Evolutionary conservation across 2,888 invertebrate species (phyloP).

Genomic region (Drosophila bunnanda): DNA sequence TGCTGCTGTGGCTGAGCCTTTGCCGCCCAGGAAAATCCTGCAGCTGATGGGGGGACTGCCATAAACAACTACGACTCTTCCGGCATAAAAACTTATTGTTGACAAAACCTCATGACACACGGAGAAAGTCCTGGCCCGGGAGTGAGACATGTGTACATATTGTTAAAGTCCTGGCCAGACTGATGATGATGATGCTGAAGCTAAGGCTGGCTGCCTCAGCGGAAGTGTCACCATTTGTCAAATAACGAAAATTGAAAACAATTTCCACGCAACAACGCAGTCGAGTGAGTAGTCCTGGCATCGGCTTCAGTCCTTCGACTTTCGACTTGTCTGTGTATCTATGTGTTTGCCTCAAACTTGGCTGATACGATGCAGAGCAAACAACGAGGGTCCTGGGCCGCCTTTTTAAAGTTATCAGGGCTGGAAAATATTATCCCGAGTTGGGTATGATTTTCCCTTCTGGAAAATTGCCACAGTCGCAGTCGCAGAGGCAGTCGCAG

Average conservation of each 20-base stretch:
- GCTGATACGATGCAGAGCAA: slow-evolving; percentile 23
- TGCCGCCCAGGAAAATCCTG: slow-evolving; percentile 44
- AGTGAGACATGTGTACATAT: slow-evolving; percentile 59
- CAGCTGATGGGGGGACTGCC: slow-evolving; percentile 63
- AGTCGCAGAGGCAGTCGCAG: slow-evolving; percentile 35
- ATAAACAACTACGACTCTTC: slow-evolving; percentile 72
- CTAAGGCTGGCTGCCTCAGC: slow-evolving; percentile 55
- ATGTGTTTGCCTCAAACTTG: slow-evolving; percentile 17
- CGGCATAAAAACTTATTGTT: slow-evolving; percentile 78
- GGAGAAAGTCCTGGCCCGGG: slow-evolving; percentile 10
- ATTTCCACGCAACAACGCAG: slow-evolving; percentile 68
- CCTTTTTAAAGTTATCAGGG: slow-evolving; percentile 46
- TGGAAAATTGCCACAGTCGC: slow-evolving; percentile 39
- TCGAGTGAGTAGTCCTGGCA: slow-evolving; percentile 18
- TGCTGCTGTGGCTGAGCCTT: slow-evolving; percentile 34
- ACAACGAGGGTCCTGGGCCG: slow-evolving; percentile 8
- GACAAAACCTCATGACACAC: slow-evolving; percentile 78
- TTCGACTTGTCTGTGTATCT: neutral
- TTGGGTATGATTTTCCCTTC: slow-evolving; percentile 14
- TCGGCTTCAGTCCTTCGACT: slow-evolving; percentile 30
- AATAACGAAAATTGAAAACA: slow-evolving; percentile 83
- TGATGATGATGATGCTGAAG: slow-evolving; percentile 14
- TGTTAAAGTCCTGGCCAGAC: slow-evolving; percentile 65
- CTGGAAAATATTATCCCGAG: slow-evolving; percentile 39
- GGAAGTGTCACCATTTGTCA: slow-evolving; percentile 83